A percentile compares a stretch with the other conserved stretches of the same genome.
Conservation (phyloP, 1,140 invertebrate species). For the Parapsyche elsis region DNA sequence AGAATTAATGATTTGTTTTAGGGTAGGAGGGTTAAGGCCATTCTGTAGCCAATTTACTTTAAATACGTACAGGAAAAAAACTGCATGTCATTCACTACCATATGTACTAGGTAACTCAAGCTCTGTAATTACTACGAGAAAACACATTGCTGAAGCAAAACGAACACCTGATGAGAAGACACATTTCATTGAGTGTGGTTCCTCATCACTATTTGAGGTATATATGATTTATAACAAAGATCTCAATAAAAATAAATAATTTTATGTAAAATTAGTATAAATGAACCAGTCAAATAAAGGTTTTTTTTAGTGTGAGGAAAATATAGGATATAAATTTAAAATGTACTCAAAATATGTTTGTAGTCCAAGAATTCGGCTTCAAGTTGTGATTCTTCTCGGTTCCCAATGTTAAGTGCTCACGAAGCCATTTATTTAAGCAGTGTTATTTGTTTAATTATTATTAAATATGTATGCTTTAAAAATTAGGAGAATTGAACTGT, state of each 20-base stretch:
- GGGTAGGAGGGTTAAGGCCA: slow-evolving; percentile 42
- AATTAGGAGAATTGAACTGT: too few relatives aligned
- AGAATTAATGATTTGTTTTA: slow-evolving; percentile 47
- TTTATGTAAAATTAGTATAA: slow-evolving; percentile 15
- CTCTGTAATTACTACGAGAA: slow-evolving; percentile 46
- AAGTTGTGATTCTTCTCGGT: slow-evolving; percentile 1
- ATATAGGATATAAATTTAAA: slow-evolving; percentile 13
- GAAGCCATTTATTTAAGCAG: slow-evolving; percentile 22
- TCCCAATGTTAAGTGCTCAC: not conserved
- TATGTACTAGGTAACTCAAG: slow-evolving; percentile 42
- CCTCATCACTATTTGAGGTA: slow-evolving; percentile 14
- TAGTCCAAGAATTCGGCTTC: not conserved
- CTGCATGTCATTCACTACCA: slow-evolving; percentile 47
- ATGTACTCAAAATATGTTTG: slow-evolving; percentile 20
- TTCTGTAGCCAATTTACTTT: slow-evolving; percentile 39
- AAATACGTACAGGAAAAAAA: slow-evolving; percentile 41
- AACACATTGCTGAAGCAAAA: slow-evolving; percentile 51
- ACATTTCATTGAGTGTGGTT: slow-evolving; percentile 29
- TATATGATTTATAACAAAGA: slow-evolving; percentile 27
- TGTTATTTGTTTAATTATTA: slow-evolving; percentile 12
- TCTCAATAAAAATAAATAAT: slow-evolving; percentile 21
- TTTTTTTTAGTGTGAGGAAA: slow-evolving; percentile 25
- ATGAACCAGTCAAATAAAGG: slow-evolving; percentile 38
- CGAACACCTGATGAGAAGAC: slow-evolving; percentile 42
- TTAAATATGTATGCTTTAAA: too few relatives aligned